Percentiles rank a stretch among this genome's conserved stretches.
Evolutionary conservation across 2,888 invertebrate species (phyloP).

Genomic region (Bimastos eiseni): DNA sequence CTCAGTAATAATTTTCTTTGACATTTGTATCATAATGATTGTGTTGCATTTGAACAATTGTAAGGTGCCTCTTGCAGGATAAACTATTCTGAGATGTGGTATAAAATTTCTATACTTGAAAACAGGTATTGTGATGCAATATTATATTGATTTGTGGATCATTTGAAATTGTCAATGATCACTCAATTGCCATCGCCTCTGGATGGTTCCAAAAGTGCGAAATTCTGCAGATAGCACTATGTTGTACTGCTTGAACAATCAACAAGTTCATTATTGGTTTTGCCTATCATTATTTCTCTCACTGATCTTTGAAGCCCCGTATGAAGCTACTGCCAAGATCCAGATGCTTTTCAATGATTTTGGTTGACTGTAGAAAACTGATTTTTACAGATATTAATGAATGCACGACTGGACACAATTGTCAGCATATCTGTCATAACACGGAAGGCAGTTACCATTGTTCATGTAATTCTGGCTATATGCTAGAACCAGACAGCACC

Average conservation of each 20-base stretch:
- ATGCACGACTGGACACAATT: background rate
- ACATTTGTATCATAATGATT: too few relatives aligned
- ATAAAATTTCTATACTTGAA: background rate
- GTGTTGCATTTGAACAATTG: too few relatives aligned
- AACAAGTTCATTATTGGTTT: background rate
- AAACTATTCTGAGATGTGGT: too few relatives aligned
- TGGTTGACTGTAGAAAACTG: background rate
- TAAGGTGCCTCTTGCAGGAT: too few relatives aligned
- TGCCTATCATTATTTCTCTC: background rate
- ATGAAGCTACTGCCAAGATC: background rate
- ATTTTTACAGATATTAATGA: background rate
- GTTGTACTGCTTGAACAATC: background rate
- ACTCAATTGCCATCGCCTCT: background rate
- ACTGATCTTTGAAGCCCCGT: background rate
- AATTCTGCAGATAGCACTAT: background rate
- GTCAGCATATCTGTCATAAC: background rate
- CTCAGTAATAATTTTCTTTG: too few relatives aligned
- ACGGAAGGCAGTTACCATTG: slow-evolving; percentile 13
- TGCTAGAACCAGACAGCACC: background rate
- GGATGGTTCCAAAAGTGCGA: background rate
- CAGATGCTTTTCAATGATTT: background rate
- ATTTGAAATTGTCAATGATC: background rate
- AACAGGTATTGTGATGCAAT: background rate
- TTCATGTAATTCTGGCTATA: background rate
- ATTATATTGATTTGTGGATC: background rate